Conservation (phyloP, 2,888 invertebrate species). For the Clanis bilineata region DNA sequence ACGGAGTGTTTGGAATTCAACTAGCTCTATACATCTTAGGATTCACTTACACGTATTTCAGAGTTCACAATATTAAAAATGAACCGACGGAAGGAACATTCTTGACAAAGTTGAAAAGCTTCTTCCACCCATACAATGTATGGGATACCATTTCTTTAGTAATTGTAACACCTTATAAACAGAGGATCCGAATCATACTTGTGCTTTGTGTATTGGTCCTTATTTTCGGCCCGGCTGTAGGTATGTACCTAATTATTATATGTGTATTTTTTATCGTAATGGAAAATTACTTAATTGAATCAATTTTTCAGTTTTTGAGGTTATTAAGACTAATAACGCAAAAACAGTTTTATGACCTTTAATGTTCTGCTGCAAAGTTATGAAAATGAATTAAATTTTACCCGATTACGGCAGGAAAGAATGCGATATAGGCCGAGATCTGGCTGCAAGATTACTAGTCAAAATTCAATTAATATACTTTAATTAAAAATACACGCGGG, state of each 20-base stretch:
- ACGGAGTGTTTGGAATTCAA: slow-evolving; percentile 66
- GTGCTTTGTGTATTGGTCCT: slow-evolving; percentile 67
- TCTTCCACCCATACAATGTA: slow-evolving; percentile 63
- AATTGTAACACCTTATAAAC: slow-evolving; percentile 47
- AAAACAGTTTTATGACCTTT: too few relatives aligned
- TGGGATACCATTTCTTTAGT: slow-evolving; percentile 69
- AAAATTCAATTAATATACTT: too few relatives aligned
- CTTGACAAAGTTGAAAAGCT: slow-evolving; percentile 45
- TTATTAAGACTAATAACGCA: too few relatives aligned
- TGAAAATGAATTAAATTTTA: too few relatives aligned
- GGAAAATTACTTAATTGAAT: too few relatives aligned
- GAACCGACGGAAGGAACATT: slow-evolving; percentile 50
- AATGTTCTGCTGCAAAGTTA: too few relatives aligned
- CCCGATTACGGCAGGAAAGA: too few relatives aligned
- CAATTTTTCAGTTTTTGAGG: too few relatives aligned
- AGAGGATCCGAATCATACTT: slow-evolving; percentile 54
- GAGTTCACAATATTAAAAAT: slow-evolving; percentile 61
- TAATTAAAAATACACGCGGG: too few relatives aligned
- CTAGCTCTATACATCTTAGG: slow-evolving; percentile 56
- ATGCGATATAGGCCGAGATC: too few relatives aligned
- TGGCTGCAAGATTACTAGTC: too few relatives aligned
- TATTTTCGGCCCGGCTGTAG: slow-evolving; percentile 68
- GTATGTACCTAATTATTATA: slow-evolving; percentile 49
- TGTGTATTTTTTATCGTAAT: neutral
- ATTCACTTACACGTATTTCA: slow-evolving; percentile 58